Base-by-base conservation (phyloP, 2,113 vertebrate genomes). In the Mesitornis unicolor region DNA sequence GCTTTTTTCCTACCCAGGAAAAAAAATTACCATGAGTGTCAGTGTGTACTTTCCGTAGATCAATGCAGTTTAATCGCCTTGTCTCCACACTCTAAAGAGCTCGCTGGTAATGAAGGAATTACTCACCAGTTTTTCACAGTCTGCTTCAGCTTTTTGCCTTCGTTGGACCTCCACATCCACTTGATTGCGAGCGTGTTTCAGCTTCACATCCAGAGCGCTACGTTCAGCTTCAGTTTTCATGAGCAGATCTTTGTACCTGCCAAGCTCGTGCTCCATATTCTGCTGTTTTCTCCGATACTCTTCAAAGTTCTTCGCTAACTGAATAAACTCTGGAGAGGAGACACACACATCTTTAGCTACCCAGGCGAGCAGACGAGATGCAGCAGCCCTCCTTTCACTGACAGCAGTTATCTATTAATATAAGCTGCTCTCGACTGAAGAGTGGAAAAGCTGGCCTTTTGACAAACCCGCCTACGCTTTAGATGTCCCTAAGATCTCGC, bases 161-260 rank as follows among this genome's bases (percentile, higher is more conserved):
- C 99, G 97, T 73, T 99, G 98, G 95, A 99, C 99, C 98, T 99
- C 99, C 71, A 99, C 98, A 2, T 99, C 99, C 71, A 99, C 99
- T 92, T 99, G 99, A 95, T 99, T 99, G 35, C 99, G 99, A 33
- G 99, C 99, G 2, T 99, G 99, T 96, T 99, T 99, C 85, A 99
- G 98, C 95, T 99, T 99, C 84, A 99, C 99, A 59, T 99, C 99
- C 97, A 99, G 76, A 12, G 99, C 98, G 8, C 98, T 98, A 7
- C 98, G 98, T 69, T 99, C 99, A 0, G 99, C 98, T 91, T 99
- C 99, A 0, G 98, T 97, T 95, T 99, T 99, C 96, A 99, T 98
- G 57, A 99, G 98, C 21, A 98, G 95, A 82, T 99, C 99, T 89
- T 99, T 99, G 96, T 97, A 99, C 45, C 97, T 98, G 13, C 98